Base-by-base conservation (phyloP, 2,113 vertebrate genomes). In the Dromaius novaehollandiae region DNA sequence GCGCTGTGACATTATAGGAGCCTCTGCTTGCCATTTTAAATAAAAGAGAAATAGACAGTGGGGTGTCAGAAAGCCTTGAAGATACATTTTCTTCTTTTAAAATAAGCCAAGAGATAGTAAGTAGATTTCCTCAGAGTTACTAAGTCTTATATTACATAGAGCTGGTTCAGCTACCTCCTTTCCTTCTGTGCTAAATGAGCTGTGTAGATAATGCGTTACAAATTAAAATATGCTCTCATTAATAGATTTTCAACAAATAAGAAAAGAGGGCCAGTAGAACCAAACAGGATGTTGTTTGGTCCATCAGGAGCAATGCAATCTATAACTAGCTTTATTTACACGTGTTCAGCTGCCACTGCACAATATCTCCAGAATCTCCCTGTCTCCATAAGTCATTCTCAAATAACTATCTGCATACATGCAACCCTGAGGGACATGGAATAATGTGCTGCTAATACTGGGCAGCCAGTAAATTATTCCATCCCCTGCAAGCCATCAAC, bases 261-360 rank as follows among this genome's bases (percentile, higher is more conserved):
- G 20, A 10, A 11, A 11, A 73, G 14, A 75, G 30, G 17, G 22
- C 22, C 26, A 65, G 32, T 61, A 46, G 60, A 90, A 36, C 17
- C 56, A 46, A 44, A 48, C 4, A 85, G 36, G 38, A 51, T 89
- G 28, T 42, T 95, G 40, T 66, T 69, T 73, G 30, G 51, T 90
- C 65, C 48, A n/a, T 40, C n/a, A 89, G 77, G 66, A 91, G 34
- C 17, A 77, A 50, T 55, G 12, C 8, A 61, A 25, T 82, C 76
- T 69, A 44, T 73, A 90, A 91, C 90, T 82, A 91, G 63, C 61
- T 96, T 93, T 34, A 89, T 96, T 92, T 92, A 76, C 74, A 28
- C 69, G 20, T 87, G 53, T 61, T 92, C 48, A 87, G 42, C 76
- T 48, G 51, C n/a, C 8, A 44, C 42, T 32, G 15, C 32, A 68